A percentile compares a stretch with the other conserved stretches of the same genome.
Conservation (phyloP, 2,797 vertebrate genomes). For the Acipenser transmontanus region DNA sequence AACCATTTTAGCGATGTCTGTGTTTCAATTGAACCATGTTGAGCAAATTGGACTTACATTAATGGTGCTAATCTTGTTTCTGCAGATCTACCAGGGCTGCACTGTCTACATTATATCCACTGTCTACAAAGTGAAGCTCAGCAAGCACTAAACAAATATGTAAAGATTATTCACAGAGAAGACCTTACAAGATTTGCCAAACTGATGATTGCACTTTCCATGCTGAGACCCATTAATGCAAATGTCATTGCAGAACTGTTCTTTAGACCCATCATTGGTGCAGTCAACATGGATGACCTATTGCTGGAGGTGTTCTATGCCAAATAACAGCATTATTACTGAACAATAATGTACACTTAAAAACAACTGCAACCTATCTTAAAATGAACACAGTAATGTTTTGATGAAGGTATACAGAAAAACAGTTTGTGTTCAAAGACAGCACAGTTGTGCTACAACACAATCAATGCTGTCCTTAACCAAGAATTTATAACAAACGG, state of each 20-base stretch:
- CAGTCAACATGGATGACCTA: constrained; percentile 92
- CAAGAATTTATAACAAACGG: too few species aligned
- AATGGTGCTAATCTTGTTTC: constrained; percentile 15
- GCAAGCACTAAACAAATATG: constrained; percentile 86
- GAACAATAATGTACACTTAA: background rate
- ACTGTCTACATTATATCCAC: constrained; percentile 85
- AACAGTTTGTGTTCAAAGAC: too few species aligned
- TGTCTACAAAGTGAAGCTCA: constrained; percentile 86
- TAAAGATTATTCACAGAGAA: constrained; percentile 75
- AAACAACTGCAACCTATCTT: constrained; percentile 1
- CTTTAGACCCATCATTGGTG: constrained; percentile 88
- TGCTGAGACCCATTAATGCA: constrained; percentile 83
- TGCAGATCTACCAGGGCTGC: constrained; percentile 82
- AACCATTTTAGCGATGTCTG: background rate
- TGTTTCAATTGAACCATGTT: too few species aligned
- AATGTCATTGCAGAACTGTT: constrained; percentile 83
- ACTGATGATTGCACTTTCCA: constrained; percentile 80
- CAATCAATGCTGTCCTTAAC: too few species aligned
- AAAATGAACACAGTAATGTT: constrained; percentile 3
- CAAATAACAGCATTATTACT: constrained; percentile 46
- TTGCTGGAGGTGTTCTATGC: constrained; percentile 94
- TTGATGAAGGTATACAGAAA: too few species aligned
- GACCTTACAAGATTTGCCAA: constrained; percentile 79
- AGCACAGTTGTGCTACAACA: too few species aligned
- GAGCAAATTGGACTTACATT: background rate